phyloP scores from a whole-genome alignment of 2,113 vertebrate species.

The Xiphophorus maculatus region DNA sequence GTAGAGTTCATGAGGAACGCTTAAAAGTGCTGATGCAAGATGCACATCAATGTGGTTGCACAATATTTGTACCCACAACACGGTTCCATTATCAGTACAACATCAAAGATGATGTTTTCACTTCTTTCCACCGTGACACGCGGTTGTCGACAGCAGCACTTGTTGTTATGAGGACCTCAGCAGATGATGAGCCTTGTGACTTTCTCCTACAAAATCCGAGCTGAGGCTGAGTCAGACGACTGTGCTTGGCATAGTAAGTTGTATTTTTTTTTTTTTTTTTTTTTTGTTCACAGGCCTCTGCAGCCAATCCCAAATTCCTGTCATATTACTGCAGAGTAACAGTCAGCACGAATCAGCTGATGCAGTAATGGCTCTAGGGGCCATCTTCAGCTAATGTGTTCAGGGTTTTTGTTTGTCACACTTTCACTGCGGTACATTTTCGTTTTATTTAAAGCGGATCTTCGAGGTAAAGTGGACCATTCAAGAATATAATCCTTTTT shows the following conservation, averaged over 20 bases:
- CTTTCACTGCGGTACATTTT: not conserved
- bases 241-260: constrained; percentile 36
- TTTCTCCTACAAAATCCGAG: constrained; percentile 45
- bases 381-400: not conserved
- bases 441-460: not conserved
- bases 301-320: constrained; percentile 61
- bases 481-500: not conserved
- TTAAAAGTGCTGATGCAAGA: constrained; percentile 40
- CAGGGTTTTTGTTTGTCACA: not conserved
- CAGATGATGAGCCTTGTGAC: constrained; percentile 57
- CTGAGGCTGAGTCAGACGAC: constrained; percentile 58
- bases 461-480: not conserved
- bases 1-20: constrained; percentile 19
- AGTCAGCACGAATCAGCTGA: constrained; percentile 56
- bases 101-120: constrained; percentile 22
- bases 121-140: constrained; percentile 25
- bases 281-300: constrained; percentile 30
- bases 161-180: constrained; percentile 21
- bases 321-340: constrained; percentile 46
- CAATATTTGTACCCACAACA: constrained; percentile 43
- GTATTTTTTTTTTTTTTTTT: constrained; percentile 39
- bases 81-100: constrained; percentile 6
- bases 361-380: not conserved
- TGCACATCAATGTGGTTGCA: constrained; percentile 33
- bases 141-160: constrained; percentile 8